Evolutionary conservation across 2,888 invertebrate species (phyloP).

Genomic region (Ophioninae sp.): DNA sequence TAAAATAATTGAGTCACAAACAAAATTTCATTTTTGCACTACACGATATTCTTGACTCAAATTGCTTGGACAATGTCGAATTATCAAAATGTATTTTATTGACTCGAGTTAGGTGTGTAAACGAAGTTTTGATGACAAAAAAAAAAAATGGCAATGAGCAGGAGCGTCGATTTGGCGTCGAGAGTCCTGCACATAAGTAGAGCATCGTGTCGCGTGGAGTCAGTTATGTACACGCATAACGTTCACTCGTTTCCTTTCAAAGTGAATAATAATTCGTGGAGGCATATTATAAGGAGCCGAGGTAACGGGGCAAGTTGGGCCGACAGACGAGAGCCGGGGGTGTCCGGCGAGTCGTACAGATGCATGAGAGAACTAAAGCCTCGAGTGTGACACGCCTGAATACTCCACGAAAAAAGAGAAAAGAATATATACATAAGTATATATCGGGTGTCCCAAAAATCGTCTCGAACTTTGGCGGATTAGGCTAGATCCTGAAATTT

Average conservation of each 20-base stretch:
- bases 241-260: conserved; percentile 57
- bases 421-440: not conserved
- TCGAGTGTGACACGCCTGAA: conserved; percentile 60
- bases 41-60: not conserved
- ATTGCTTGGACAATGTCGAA: not conserved
- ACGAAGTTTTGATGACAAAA: not conserved
- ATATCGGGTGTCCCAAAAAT: not conserved
- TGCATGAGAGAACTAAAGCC: conserved; percentile 62
- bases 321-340: conserved; percentile 48
- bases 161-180: not conserved
- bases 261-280: conserved; percentile 65
- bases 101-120: not conserved
- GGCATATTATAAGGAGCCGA: conserved; percentile 41
- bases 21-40: no score
- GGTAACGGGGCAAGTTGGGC: conserved; percentile 44
- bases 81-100: not conserved
- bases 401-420: conserved; percentile 35
- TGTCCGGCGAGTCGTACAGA: conserved; percentile 53
- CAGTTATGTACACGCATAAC: conserved; percentile 39
- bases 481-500: not conserved
- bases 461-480: not conserved
- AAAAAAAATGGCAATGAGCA: not conserved
- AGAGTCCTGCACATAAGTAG: conserved; percentile 9
- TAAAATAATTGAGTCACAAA: no score
- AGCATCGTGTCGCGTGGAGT: conserved; percentile 23